phyloP scores from a whole-genome alignment of 1,140 invertebrate species.

The Pygmarrhopalites habei region DNA sequence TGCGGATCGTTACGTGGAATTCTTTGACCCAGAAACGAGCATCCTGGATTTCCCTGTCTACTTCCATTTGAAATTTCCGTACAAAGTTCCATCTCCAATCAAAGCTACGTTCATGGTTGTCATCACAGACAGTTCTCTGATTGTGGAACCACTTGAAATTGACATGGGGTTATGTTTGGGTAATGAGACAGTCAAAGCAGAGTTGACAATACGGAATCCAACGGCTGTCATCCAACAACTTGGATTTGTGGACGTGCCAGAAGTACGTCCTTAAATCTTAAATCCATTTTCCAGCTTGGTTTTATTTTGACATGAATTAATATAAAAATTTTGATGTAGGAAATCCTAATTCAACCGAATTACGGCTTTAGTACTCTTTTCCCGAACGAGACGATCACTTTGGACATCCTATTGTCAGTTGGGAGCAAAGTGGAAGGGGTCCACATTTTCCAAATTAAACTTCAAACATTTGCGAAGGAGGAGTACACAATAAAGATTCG shows the following conservation, averaged over 20 bases:
- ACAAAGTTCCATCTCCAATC: conserved; percentile 2
- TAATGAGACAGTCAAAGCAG: conserved; percentile 14
- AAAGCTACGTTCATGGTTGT: conserved; percentile 16
- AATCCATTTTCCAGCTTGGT: not conserved
- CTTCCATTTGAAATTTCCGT: conserved; percentile 13
- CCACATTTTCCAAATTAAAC: not conserved
- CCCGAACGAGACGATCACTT: not conserved
- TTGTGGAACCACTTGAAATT: conserved; percentile 10
- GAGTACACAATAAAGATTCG: not conserved
- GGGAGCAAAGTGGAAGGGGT: not conserved
- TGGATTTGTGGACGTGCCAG: conserved; percentile 19
- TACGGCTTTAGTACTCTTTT: conserved; percentile 18
- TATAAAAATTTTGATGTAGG: conserved; percentile 6
- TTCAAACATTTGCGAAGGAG: conserved; percentile 1
- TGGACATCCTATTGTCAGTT: conserved; percentile 11
- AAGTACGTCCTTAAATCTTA: conserved; percentile 3
- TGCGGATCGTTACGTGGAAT: not conserved
- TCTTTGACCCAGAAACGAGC: conserved; percentile 10
- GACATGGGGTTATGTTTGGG: conserved; percentile 15
- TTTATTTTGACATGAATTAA: not conserved
- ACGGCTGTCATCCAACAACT: not conserved
- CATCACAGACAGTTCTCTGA: not conserved
- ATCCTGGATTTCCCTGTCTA: conserved; percentile 18
- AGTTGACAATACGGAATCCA: conserved; percentile 1
- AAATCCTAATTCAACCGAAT: conserved; percentile 19